Conservation (phyloP, 2,888 invertebrate species). For the Steinernema hermaphroditum region DNA sequence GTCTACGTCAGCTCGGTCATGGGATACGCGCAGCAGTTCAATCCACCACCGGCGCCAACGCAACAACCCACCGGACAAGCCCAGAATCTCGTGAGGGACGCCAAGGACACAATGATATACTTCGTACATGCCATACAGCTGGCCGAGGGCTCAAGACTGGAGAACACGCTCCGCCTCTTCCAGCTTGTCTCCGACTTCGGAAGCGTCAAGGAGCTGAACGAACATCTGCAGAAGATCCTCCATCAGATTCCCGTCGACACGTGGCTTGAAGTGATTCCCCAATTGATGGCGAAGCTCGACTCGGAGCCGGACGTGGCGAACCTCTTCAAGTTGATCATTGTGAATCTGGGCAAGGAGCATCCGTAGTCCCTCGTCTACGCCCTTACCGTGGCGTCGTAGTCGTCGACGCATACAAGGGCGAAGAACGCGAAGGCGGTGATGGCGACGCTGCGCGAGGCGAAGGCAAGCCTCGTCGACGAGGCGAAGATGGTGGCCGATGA, state of each 20-base stretch:
- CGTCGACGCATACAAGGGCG: conserved; percentile 80
- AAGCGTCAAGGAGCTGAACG: conserved; percentile 85
- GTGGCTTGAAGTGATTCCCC: conserved; percentile 97
- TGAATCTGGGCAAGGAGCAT: conserved; percentile 95
- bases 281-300: conserved; percentile 95
- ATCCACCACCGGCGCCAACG: background rate
- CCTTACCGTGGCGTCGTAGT: conserved; percentile 93
- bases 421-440: conserved; percentile 91
- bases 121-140: conserved; percentile 57
- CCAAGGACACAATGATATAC: conserved; percentile 42
- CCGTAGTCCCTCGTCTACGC: conserved; percentile 97
- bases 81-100: background rate
- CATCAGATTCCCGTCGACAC: conserved; percentile 92
- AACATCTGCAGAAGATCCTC: conserved; percentile 88
- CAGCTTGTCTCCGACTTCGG: conserved; percentile 94
- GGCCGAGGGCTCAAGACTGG: conserved; percentile 74
- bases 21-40: background rate
- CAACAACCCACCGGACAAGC: background rate
- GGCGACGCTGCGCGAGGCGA: conserved; percentile 92
- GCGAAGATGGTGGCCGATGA: conserved; percentile 81
- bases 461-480: conserved; percentile 86
- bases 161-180: conserved; percentile 87
- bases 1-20: conserved; percentile 15
- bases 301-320: conserved; percentile 85
- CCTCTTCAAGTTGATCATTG: conserved; percentile 86